Evolutionary conservation across 2,797 vertebrate genomes (phyloP), one percentile per base, ranked within the genome.

Genomic region (Enteromius thamalakanensis): DNA sequence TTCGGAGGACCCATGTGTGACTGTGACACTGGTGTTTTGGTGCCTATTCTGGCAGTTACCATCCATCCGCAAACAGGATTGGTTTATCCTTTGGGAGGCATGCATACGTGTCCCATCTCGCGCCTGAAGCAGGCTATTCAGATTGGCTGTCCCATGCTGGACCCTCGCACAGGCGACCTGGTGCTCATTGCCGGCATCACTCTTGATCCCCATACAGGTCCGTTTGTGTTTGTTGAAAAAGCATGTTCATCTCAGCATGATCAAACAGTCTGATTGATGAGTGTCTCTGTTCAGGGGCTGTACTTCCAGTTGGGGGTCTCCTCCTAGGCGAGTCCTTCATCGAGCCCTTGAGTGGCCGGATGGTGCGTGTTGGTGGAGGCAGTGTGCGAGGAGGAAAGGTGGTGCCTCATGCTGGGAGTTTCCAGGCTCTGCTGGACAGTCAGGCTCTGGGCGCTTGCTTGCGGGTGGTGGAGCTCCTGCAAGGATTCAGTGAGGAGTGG

Each of bases 1-100:
- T 86, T 96, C 26, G 96, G 96, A 9, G 94, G 90, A 45, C 91
- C 95, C 47, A 97, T 97, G 97, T 89, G 90, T 9, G 97, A 98
- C 85, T 94, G 94, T 0, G 86, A 81, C 29, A 96, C 94, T 0
- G 96, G 95, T 26, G 90, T 97, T 4, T 93, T 96, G 21, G 97
- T 98, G 14, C 97, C 97, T 0, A 93, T 97, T 84, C 90, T 98
- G 11, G 97, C 94, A 42, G 93, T 97, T 26, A 98, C 96, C 0
- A 94, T 96, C 74, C 96, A 98, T 79, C 97, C 96, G 0, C 89
- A 92, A 80, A 96, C 93, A 0, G 94, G 95, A 42, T 90, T 96
- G 72, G 93, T 95, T 81, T 94, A 96, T 89, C 91, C 96, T 7
- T 89, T 97, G 32, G 97, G 96, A 21, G 96, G 96, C 0, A 90